Percentiles rank a stretch among this genome's conserved stretches.
These are phyloP conservation scores for Ursus arctos DNA, from an alignment of 2,113 vertebrate genomes.

Conservation along the genomic window DNA sequence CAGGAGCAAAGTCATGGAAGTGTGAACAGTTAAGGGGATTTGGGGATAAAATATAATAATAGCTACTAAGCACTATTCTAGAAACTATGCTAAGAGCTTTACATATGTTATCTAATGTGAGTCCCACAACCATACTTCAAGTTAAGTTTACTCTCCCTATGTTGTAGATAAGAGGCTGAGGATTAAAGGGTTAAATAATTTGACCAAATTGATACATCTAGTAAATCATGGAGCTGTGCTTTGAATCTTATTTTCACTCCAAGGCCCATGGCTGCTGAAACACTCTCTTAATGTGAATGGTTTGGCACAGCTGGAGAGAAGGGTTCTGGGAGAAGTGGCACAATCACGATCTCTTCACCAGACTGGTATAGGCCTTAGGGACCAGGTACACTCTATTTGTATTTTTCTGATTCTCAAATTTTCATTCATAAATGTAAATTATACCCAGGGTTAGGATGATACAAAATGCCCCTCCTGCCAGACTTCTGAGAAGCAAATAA, in stretches of 20 bases:
- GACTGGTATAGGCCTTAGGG: neutral
- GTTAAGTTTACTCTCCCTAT: neutral
- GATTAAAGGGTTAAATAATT: neutral
- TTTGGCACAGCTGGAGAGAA: neutral
- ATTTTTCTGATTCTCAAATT: neutral
- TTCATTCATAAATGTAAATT: neutral
- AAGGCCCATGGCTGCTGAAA: neutral
- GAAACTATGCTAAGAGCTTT: neutral
- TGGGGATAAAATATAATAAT: neutral
- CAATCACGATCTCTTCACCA: neutral
- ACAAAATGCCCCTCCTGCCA: conserved; percentile 24
- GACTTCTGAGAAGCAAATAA: neutral
- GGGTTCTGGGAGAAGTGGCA: neutral
- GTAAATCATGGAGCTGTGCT: neutral
- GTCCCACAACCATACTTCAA: neutral
- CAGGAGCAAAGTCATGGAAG: neutral
- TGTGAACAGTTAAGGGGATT: neutral
- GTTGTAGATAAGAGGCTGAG: neutral
- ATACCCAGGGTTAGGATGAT: neutral
- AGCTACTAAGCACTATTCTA: neutral
- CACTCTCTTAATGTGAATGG: neutral
- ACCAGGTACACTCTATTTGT: neutral
- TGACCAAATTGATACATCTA: neutral
- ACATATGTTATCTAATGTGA: neutral
- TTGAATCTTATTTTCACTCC: neutral